Evolutionary conservation across 2,113 vertebrate species (phyloP).

Genomic region (sheep (Ovis aries)): ARS-UI_Ramb_v3.0 NC_056070.1:48518001-48518500

Average conservation of each 20-base stretch:
- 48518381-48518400: neutral
- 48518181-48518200: neutral
- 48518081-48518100: neutral
- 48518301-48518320: neutral
- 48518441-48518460: rapidly evolving
- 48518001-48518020: neutral
- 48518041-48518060: neutral
- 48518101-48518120: neutral
- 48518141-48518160: neutral
- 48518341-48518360: rapidly evolving
- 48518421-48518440: rapidly evolving
- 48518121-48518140: neutral
- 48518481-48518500: rapidly evolving
- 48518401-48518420: rapidly evolving
- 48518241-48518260: neutral
- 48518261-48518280: neutral
- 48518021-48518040: neutral
- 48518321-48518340: too few relatives aligned
- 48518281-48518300: neutral
- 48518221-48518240: neutral
- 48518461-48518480: neutral
- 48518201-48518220: neutral
- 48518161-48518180: neutral
- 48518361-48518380: neutral
- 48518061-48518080: neutral